A percentile compares a stretch with the other conserved stretches of the same genome.
Conservation (phyloP, 2,797 vertebrate genomes). For the Cyprinodon diabolis region DNA sequence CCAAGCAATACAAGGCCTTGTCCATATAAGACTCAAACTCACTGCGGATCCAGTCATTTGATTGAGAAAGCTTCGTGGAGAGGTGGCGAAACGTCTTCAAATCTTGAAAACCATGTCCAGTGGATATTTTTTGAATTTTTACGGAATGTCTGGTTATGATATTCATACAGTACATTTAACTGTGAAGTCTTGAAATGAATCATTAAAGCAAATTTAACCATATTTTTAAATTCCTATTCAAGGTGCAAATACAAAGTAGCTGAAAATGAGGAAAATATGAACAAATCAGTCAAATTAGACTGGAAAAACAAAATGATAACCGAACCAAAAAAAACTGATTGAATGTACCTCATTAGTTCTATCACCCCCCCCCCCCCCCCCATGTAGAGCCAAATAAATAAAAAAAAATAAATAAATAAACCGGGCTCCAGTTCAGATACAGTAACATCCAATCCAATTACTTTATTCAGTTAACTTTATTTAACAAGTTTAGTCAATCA, state of each 20-base stretch:
- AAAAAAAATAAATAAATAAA: neutral
- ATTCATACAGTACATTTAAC: neutral
- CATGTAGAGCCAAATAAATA: too few relatives aligned
- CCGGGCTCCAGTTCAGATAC: neutral
- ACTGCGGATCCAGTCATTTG: too few relatives aligned
- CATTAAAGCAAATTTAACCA: slow-evolving; percentile 1
- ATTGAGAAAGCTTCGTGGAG: too few relatives aligned
- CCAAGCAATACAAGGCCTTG: too few relatives aligned
- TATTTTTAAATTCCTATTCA: slow-evolving; percentile 3
- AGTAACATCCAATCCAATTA: neutral
- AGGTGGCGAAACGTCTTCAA: too few relatives aligned
- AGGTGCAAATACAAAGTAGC: neutral
- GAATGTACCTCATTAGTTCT: too few relatives aligned
- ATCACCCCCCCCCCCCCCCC: too few relatives aligned
- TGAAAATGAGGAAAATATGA: neutral
- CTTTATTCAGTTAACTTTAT: too few relatives aligned
- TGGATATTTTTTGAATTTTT: too few relatives aligned
- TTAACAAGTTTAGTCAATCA: too few relatives aligned
- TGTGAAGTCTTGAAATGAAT: neutral
- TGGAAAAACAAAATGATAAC: neutral
- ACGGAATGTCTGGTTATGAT: neutral
- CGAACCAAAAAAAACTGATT: neutral
- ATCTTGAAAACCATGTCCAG: too few relatives aligned
- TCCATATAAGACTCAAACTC: too few relatives aligned
- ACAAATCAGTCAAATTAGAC: neutral